A percentile compares a stretch with the other conserved stretches of the same genome.
These are phyloP conservation scores for Macroglossus sobrinus DNA, from an alignment of 2,113 vertebrate genomes.

Conservation along the genomic window DNA sequence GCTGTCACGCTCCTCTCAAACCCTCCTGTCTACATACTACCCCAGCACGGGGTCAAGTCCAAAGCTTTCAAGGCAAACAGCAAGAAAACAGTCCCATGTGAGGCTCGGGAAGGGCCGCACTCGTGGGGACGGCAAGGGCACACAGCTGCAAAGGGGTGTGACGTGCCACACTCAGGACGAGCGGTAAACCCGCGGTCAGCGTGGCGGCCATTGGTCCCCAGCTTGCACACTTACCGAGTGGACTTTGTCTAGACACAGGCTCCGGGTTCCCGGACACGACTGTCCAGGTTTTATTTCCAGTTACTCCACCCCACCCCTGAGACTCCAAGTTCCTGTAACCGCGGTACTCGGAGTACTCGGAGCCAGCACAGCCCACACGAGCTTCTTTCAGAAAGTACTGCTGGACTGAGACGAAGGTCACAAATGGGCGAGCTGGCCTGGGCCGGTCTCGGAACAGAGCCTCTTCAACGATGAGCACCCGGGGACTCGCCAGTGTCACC, in stretches of 20 bases:
- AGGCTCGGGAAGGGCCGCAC: background rate
- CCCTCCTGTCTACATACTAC: background rate
- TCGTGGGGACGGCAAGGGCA: fast-evolving
- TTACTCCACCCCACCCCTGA: background rate
- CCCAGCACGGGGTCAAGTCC: background rate
- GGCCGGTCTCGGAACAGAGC: background rate
- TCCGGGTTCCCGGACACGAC: background rate
- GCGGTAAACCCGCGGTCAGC: background rate
- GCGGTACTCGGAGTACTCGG: background rate
- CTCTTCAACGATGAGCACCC: background rate
- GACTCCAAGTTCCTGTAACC: background rate
- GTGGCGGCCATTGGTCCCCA: fast-evolving
- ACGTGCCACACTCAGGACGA: background rate
- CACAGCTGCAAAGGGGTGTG: fast-evolving
- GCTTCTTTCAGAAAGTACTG: background rate
- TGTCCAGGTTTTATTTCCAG: background rate
- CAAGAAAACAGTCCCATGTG: background rate
- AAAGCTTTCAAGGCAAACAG: background rate
- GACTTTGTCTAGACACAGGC: background rate
- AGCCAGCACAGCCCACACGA: background rate
- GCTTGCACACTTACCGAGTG: fast-evolving
- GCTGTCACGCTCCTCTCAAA: background rate
- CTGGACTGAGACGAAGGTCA: background rate
- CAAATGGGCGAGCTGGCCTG: background rate
- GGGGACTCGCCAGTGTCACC: background rate